phyloP scores from a whole-genome alignment of 2,888 invertebrate species.

The Eupithecia subumbrata region DNA sequence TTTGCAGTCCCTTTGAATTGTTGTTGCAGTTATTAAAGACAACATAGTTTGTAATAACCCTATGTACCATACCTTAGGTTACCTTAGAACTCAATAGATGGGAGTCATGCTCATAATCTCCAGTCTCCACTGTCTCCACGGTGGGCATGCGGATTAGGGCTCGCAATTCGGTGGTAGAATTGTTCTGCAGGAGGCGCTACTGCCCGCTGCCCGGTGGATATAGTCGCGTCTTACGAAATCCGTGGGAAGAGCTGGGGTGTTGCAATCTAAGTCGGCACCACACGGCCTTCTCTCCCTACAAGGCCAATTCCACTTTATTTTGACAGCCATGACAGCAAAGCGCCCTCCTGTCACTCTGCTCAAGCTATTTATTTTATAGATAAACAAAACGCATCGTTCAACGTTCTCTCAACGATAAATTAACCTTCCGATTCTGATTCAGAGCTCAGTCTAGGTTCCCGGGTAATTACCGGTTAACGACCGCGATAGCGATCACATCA shows the following conservation, averaged over 20 bases:
- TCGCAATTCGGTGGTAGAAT: too few species aligned
- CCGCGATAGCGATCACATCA: slow-evolving; percentile 49
- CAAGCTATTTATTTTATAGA: not conserved
- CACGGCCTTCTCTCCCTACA: too few species aligned
- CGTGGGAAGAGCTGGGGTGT: too few species aligned
- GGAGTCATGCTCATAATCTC: too few species aligned
- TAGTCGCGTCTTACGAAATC: too few species aligned
- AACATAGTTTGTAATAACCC: not conserved
- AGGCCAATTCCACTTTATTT: not conserved
- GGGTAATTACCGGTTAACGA: slow-evolving; percentile 44
- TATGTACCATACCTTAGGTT: not conserved
- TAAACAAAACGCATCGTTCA: not conserved
- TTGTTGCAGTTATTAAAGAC: not conserved
- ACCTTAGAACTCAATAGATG: too few species aligned
- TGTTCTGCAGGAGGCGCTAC: too few species aligned
- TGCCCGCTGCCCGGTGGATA: too few species aligned
- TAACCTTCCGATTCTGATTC: not conserved
- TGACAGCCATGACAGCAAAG: too few species aligned
- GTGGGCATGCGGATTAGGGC: too few species aligned
- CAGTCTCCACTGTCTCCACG: too few species aligned
- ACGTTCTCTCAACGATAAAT: not conserved
- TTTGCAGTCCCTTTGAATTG: not conserved
- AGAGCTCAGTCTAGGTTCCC: slow-evolving; percentile 25
- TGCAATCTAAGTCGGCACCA: too few species aligned
- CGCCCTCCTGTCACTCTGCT: not conserved